phyloP scores from a whole-genome alignment of 1,140 invertebrate genomes.

The Drosophila rufa region DNA sequence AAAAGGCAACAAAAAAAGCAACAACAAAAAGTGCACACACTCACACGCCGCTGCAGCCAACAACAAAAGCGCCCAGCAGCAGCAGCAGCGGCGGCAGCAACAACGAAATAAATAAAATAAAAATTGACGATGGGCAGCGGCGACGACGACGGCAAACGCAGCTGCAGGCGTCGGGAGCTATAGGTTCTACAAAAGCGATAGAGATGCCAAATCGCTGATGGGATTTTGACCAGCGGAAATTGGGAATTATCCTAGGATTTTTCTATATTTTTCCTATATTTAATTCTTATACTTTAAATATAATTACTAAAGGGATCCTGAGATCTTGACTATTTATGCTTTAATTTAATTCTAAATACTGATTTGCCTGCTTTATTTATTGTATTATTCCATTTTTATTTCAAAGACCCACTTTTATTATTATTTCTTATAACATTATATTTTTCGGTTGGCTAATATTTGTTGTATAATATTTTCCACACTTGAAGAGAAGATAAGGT shows the following conservation, averaged over 20 bases:
- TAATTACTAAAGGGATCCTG: background rate
- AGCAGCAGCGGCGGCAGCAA: background rate
- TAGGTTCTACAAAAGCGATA: constrained; percentile 35
- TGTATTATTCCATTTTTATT: no score
- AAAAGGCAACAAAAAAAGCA: constrained; percentile 25
- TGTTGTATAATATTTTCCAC: no score
- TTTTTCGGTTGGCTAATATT: background rate
- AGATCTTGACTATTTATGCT: no score
- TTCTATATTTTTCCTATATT: constrained; percentile 3
- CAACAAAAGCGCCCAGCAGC: background rate
- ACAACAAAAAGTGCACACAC: constrained; percentile 23
- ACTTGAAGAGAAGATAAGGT: no score
- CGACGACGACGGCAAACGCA: constrained; percentile 45
- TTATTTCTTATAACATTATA: no score
- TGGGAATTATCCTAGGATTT: background rate
- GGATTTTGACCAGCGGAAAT: background rate
- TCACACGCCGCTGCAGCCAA: constrained; percentile 26
- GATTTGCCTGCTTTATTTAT: no score
- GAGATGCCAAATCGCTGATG: constrained; percentile 25
- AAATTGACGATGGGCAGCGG: constrained; percentile 56
- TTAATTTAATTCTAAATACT: no score
- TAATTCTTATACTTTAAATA: background rate
- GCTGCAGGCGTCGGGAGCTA: constrained; percentile 38
- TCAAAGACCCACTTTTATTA: no score
- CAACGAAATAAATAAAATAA: constrained; percentile 45